phyloP scores from a whole-genome alignment of 35 echinoderm and acorn worm genomes.

The Ptychodera flava region DNA sequence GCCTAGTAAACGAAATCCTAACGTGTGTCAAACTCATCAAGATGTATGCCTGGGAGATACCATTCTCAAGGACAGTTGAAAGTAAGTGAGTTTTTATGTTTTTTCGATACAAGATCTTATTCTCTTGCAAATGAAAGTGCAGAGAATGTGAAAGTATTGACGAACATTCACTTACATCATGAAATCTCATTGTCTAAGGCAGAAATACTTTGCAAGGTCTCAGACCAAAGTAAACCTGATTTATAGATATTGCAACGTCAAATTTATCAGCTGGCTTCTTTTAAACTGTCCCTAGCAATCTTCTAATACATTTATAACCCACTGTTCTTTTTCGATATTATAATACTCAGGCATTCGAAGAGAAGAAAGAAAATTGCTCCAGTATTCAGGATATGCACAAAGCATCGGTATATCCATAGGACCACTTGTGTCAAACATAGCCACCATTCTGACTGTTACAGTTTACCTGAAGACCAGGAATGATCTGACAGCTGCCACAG shows the following conservation, averaged over 20 bases:
- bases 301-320: too few species aligned
- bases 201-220: background rate
- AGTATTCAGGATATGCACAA: constrained; percentile 50
- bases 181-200: background rate
- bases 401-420: constrained; percentile 79
- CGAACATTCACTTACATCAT: background rate
- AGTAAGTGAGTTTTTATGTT: too few species aligned
- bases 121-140: too few species aligned
- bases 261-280: too few species aligned
- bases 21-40: constrained; percentile 79
- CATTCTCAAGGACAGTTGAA: constrained; percentile 66
- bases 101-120: too few species aligned
- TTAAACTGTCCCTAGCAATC: too few species aligned
- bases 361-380: constrained; percentile 32
- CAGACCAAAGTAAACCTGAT: background rate
- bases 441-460: constrained; percentile 66
- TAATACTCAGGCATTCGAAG: constrained; percentile 69
- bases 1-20: constrained; percentile 81
- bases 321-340: too few species aligned
- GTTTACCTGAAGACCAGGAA: constrained; percentile 36
- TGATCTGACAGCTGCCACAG: constrained; percentile 46
- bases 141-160: too few species aligned
- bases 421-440: constrained; percentile 67
- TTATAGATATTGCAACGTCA: too few species aligned
- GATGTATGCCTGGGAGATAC: constrained; percentile 91